Base-by-base conservation (phyloP, 2,888 invertebrate species). In the Yponomeuta evonymella region DNA sequence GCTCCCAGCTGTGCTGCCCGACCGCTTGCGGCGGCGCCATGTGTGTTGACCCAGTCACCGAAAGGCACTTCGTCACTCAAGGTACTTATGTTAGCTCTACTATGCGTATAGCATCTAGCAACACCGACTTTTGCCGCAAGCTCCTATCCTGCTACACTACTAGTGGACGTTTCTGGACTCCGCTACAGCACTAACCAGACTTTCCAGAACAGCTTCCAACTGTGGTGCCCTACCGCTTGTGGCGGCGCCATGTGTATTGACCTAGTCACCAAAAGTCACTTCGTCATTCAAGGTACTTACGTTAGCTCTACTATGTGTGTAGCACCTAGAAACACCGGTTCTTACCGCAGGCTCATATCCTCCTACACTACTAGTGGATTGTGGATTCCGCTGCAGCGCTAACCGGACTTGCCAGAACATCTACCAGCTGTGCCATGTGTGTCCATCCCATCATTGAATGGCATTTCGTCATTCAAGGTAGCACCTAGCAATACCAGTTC, bases 131-230 rank as follows among this genome's bases (percentile, higher is more conserved):
- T 10, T 43, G 65, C n/a, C 48, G 76, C 83, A 72, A 93, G 94
- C 0, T 93, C 93, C 0, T 94, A 94, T 72, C 93, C 94, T 0
- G 94, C 94, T 0, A 88, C 92, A 1, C 76, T 93, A 29, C 86
- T 93, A 2, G 89, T 93, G 65, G 87, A 91, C 71, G 77, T 90
- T 48, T 94, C 94, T 73, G 84, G 85, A 0, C 1, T 23, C 83
- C 74, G 80, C 0, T 94, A 94, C 72, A 86, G 88, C 0, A 81
- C 84, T 0, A 81, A 81, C 15, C 71, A 67, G 1, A 81, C 88
- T 0, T 94, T 87, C 72, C 87, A 75, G 75, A 80, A 84, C 65
- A 79, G 79, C 8, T 82, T 82, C 9, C 87, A 90, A 78, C 75
- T 92, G 64, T 93, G 93, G 76, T 93, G 93, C 63, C 86, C 88